Conservation (phyloP, 2,113 vertebrate species). For the Rhizomys pruinosus region DNA sequence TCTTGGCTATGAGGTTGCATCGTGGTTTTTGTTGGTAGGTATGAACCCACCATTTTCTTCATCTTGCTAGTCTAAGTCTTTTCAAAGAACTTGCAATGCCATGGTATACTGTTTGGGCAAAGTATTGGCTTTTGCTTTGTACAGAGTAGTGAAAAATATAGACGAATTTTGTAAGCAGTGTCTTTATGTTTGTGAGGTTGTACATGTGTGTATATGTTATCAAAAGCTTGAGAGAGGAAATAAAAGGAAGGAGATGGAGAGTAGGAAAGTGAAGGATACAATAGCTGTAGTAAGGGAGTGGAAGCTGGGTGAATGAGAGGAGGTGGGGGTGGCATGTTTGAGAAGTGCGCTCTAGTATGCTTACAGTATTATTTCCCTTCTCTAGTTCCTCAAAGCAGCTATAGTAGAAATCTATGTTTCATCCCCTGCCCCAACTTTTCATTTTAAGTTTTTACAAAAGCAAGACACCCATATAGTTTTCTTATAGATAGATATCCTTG, state of each 20-base stretch:
- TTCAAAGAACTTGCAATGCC: not conserved
- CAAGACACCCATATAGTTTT: not conserved
- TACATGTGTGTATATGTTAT: not conserved
- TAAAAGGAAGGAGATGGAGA: not conserved
- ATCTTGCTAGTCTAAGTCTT: not conserved
- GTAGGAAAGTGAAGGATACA: not conserved
- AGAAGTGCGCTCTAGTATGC: not conserved
- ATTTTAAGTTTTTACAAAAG: not conserved
- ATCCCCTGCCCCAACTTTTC: not conserved
- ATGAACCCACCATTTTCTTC: not conserved
- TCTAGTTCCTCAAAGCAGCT: not conserved
- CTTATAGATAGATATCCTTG: not conserved
- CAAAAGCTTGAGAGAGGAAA: not conserved
- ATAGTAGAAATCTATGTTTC: not conserved
- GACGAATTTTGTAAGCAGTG: not conserved
- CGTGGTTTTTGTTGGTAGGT: not conserved
- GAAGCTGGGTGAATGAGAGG: not conserved
- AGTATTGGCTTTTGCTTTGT: not conserved
- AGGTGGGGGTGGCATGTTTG: not conserved
- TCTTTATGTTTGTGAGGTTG: not conserved
- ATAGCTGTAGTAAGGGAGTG: not conserved
- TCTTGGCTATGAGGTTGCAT: not conserved
- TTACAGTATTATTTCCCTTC: not conserved
- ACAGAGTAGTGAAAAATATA: not conserved
- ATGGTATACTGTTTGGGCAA: not conserved